phyloP scores from a whole-genome alignment of 2,113 vertebrate genomes.

The Struthidea cinerea region DNA sequence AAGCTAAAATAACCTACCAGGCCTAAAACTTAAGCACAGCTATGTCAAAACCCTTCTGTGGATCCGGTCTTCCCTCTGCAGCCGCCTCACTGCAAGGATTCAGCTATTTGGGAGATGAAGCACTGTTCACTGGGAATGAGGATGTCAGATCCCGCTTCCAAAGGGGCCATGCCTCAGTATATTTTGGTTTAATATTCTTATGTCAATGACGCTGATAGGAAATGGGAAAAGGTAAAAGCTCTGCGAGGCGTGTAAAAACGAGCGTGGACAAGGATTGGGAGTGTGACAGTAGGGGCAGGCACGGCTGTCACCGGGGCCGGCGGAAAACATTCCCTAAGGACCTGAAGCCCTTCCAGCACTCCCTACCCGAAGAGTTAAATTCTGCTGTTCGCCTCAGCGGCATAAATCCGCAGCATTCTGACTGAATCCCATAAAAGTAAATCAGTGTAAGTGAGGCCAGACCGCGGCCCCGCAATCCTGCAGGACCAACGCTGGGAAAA shows the following conservation, averaged over 20 bases:
- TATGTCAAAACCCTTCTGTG: neutral
- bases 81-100: neutral
- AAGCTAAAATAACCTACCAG: neutral
- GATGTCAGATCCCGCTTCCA: neutral
- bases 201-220: neutral
- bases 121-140: neutral
- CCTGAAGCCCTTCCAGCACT: neutral
- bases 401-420: neutral
- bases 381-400: rapidly evolving
- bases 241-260: neutral
- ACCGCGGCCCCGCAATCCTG: neutral
- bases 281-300: neutral
- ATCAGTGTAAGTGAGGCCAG: neutral
- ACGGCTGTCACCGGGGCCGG: neutral
- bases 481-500: neutral
- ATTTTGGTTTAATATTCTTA: neutral
- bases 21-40: neutral
- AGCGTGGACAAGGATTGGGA: neutral
- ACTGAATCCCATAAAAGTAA: neutral
- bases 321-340: neutral
- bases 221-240: neutral
- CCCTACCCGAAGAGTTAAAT: neutral
- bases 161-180: rapidly evolving
- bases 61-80: neutral
- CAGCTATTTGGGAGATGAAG: neutral